phyloP scores from a whole-genome alignment of 1,140 invertebrate genomes.

The Dendrolimus kikuchii region DNA sequence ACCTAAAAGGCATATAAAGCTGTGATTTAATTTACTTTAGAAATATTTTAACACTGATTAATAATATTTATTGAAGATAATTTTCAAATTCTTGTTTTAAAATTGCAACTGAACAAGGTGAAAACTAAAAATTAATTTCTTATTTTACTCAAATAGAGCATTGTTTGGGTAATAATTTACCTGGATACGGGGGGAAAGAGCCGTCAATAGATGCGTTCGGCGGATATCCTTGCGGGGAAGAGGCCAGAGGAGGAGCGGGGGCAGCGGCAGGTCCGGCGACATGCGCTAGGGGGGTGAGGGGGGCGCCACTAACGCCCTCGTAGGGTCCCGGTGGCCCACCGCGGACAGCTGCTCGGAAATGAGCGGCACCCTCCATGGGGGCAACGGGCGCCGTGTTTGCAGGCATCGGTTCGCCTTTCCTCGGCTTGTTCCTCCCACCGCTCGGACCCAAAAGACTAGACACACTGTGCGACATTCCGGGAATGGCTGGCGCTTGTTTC shows the following conservation, averaged over 20 bases:
- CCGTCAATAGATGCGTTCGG: conserved; percentile 34
- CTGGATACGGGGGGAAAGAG: conserved; percentile 53
- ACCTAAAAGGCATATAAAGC: too few species aligned
- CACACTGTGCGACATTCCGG: conserved; percentile 55
- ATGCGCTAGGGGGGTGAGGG: neutral
- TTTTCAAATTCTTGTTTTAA: too few species aligned
- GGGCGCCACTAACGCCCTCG: too few species aligned
- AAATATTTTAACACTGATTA: too few species aligned
- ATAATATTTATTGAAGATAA: too few species aligned
- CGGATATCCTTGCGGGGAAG: conserved; percentile 18
- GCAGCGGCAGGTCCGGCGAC: conserved; percentile 12
- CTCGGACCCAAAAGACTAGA: conserved; percentile 46
- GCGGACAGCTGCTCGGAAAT: conserved; percentile 15
- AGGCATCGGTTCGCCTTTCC: conserved; percentile 17
- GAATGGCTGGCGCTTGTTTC: conserved; percentile 16
- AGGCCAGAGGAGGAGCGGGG: conserved; percentile 17
- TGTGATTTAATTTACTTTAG: too few species aligned
- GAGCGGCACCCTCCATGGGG: conserved; percentile 14
- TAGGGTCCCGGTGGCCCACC: neutral
- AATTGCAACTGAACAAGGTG: too few species aligned
- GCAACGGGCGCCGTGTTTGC: conserved; percentile 20
- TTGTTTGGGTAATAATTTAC: conserved; percentile 19
- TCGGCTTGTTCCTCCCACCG: conserved; percentile 20
- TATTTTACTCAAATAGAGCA: too few species aligned
- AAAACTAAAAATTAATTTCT: too few species aligned